Percentiles rank a stretch among this genome's conserved stretches.
These are phyloP conservation scores for Trachurus trachurus DNA, from an alignment of 2,797 vertebrate species.

Conservation along the genomic window DNA sequence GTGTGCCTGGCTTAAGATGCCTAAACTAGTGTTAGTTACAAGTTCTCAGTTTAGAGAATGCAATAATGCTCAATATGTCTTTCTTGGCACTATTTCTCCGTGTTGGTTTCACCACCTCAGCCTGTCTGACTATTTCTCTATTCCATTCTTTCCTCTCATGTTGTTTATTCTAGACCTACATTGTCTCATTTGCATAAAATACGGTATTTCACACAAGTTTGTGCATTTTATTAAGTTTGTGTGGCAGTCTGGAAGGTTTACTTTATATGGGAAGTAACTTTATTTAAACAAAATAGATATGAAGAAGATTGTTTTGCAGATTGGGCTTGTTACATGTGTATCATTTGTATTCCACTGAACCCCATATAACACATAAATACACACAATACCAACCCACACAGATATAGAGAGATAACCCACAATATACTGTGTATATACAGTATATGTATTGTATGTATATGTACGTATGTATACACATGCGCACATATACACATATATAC, in stretches of 20 bases:
- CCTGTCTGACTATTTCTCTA: not conserved
- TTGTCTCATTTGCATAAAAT: not conserved
- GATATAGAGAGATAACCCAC: not conserved
- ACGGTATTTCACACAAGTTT: conserved; percentile 1
- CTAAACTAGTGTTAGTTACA: conserved; percentile 16
- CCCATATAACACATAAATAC: not conserved
- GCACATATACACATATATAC: too few relatives aligned
- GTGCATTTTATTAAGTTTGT: not conserved
- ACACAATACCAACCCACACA: too few relatives aligned
- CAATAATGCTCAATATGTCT: not conserved
- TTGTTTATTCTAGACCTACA: conserved; percentile 3
- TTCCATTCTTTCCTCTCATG: not conserved
- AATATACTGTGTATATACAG: too few relatives aligned
- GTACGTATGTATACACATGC: too few relatives aligned
- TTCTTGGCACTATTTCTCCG: not conserved
- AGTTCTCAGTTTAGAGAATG: conserved; percentile 13
- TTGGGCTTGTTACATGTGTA: not conserved
- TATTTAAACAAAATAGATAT: not conserved
- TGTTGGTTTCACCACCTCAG: not conserved
- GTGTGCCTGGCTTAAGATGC: conserved; percentile 11
- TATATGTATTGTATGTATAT: too few relatives aligned
- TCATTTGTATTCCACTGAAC: not conserved
- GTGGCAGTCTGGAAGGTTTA: not conserved
- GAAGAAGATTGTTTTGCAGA: not conserved
- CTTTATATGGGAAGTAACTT: not conserved